Conservation (phyloP, 1,140 invertebrate genomes). For the Ephestia elutella region DNA sequence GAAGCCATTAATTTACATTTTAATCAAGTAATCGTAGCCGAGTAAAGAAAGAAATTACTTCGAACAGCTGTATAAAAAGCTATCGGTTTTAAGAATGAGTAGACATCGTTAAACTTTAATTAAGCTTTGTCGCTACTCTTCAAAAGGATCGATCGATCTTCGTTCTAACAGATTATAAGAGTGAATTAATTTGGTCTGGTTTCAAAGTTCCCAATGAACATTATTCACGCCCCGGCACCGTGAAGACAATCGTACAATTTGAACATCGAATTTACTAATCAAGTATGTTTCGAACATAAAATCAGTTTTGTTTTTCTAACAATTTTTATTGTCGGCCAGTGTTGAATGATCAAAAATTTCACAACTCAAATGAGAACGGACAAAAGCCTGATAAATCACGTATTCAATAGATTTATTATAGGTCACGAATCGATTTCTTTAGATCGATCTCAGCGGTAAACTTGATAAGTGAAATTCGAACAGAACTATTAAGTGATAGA, state of each 20-base stretch:
- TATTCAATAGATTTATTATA: too few relatives aligned
- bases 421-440: constrained; percentile 1
- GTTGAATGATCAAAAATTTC: too few relatives aligned
- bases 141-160: constrained; percentile 2
- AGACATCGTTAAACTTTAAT: constrained; percentile 4
- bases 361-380: background rate
- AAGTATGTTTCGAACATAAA: too few relatives aligned
- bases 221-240: background rate
- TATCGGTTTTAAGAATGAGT: background rate
- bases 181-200: background rate
- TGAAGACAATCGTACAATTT: background rate
- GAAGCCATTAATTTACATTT: background rate
- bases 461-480: background rate
- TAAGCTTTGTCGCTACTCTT: constrained; percentile 4
- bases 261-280: too few relatives aligned
- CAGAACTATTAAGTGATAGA: background rate
- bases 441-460: background rate
- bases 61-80: background rate
- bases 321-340: too few relatives aligned
- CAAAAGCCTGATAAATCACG: background rate
- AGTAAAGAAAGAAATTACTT: background rate
- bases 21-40: background rate
- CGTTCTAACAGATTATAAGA: background rate
- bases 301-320: too few relatives aligned
- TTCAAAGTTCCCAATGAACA: background rate